A percentile compares a stretch with the other conserved stretches of the same genome.
Conservation (phyloP, 2,797 vertebrate species). For the Urophycis tenuis region DNA sequence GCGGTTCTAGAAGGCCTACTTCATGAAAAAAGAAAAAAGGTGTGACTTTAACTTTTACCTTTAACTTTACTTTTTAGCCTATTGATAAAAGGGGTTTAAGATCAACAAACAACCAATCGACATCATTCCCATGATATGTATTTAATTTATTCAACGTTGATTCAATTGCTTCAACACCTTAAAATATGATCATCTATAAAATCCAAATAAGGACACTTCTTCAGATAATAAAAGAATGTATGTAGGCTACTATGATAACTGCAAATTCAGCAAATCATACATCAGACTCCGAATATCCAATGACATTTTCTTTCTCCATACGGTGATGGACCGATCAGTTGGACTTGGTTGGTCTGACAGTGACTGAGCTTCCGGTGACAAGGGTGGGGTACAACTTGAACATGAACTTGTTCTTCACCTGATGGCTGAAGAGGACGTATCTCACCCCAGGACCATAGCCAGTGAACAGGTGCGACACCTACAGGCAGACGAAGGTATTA, state of each 20-base stretch:
- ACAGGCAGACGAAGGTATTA: constrained; percentile 35
- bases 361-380: constrained; percentile 72
- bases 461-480: constrained; percentile 81
- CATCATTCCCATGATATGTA: background rate
- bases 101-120: background rate
- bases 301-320: background rate
- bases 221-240: background rate
- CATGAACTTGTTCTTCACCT: constrained; percentile 72
- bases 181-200: background rate
- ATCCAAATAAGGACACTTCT: background rate
- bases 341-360: constrained; percentile 54
- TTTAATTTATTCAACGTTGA: background rate
- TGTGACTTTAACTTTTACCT: background rate
- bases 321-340: constrained; percentile 20
- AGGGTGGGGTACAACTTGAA: constrained; percentile 62
- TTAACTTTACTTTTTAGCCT: no score
- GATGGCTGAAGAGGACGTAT: constrained; percentile 71
- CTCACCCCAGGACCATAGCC: constrained; percentile 77
- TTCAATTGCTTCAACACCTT: background rate
- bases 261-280: background rate
- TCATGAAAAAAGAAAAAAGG: background rate
- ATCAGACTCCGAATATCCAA: background rate
- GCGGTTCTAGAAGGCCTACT: background rate
- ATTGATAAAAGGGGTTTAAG: background rate
- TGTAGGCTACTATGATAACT: background rate